Percentiles rank a stretch among this genome's conserved stretches.
Conservation (phyloP, 2,113 vertebrate genomes). For the Chrysemys picta region DNA sequence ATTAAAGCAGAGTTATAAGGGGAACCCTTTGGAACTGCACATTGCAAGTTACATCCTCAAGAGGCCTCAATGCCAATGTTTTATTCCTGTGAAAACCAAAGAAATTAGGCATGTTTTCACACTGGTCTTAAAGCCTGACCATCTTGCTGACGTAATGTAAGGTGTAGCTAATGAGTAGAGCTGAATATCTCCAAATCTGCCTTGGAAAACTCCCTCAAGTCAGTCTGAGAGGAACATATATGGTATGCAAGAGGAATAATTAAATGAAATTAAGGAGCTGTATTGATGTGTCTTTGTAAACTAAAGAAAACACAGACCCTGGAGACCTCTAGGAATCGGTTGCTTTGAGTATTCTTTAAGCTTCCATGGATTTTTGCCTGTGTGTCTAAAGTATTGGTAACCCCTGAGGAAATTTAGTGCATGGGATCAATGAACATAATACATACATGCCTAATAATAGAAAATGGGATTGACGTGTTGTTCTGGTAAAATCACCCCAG, state of each 20-base stretch:
- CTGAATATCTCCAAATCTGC: neutral
- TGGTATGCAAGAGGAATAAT: neutral
- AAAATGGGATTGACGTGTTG: constrained; percentile 64
- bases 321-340: constrained; percentile 40
- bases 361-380: constrained; percentile 73
- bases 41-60: neutral
- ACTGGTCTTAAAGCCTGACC: neutral
- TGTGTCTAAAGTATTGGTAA: constrained; percentile 62
- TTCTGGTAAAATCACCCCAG: constrained; percentile 63
- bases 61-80: neutral
- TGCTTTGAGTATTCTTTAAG: constrained; percentile 65
- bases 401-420: constrained; percentile 69
- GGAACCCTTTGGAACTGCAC: neutral
- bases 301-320: constrained; percentile 18
- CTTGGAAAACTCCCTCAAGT: neutral
- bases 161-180: neutral
- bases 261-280: constrained; percentile 54
- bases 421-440: constrained; percentile 69
- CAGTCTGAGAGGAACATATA: neutral
- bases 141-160: neutral
- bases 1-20: constrained; percentile 44
- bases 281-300: constrained; percentile 60
- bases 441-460: constrained; percentile 67
- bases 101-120: neutral
- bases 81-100: neutral